Base-by-base conservation (phyloP, 2,113 vertebrate species). In the Sminthopsis crassicaudata region DNA sequence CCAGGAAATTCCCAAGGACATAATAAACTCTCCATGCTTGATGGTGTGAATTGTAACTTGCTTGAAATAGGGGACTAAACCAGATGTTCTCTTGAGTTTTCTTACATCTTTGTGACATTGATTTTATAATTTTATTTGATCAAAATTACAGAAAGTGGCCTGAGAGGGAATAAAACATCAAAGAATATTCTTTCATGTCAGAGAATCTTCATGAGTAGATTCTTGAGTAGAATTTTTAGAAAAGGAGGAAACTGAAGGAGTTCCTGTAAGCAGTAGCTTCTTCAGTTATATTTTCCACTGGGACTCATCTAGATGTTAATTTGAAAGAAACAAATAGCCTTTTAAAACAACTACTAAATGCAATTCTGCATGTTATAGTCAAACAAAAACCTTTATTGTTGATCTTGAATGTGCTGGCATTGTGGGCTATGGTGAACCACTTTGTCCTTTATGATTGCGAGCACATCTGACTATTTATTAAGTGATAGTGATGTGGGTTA, bases 151-250 rank as follows among this genome's bases (percentile, higher is more conserved):
- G 67, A 84, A 84, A 84, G 67, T 84, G 36, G 16, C 67, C 67
- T 84, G 67, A 84, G 67, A 84, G 67, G 67, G 67, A 84, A 84
- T 84, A 84, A 84, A 84, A 84, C 67, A 84, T 84, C 67, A 84
- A 84, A 84, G 67, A 84, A 84, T 1, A 84, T 22, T 84, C 60
- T 67, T 67, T 67, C 67, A 84, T 42, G 67, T 84, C 36, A 42
- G 36, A 22, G 36, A n/a, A 84, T 84, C n/a, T 84, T 84, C 67
- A 42, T 84, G 67, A 84, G 36, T 42, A 36, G n/a, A 84, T 84
- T 84, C 67, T 84, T 42, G 36, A 84, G 67, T 42, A 84, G 67
- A 36, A 84, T 84, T 84, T 84, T 84, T 84, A 84, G 67, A 84
- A 84, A 84, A 84, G 67, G 36, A 42, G 36, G 6, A 84, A 67